Base-by-base conservation (phyloP, 2,888 invertebrate genomes). In the Oscheius sp. region DNA sequence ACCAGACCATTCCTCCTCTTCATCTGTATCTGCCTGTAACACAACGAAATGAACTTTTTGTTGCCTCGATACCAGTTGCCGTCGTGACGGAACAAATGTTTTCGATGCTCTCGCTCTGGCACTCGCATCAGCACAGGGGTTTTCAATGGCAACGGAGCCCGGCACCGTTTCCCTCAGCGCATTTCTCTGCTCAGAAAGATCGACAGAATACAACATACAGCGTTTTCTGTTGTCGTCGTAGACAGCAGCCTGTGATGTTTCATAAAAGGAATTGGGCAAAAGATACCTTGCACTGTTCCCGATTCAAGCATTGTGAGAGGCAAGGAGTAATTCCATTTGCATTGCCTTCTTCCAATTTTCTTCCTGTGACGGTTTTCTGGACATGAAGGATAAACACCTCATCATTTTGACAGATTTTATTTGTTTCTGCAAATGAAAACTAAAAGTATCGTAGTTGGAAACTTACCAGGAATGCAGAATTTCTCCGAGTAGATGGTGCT, bases 381-480 rank as follows among this genome's bases (percentile, higher is more conserved):
- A 84, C 85, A 58, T 86, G 85, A 12, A 86, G 77, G 41, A 85
- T 83, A 76, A 86, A 86, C 16, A 86, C 81, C 55, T 85, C 85
- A 58, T 86, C 85, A 18, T 79, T 71, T n/a, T 79, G 80, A 52
- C 86, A 86, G 23, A 79, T 74, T 68, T 58, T 59, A 0, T 45
- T 27, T 0, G 52, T 68, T 1, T 35, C 68, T 73, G 35, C 35
- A 73, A 29, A 49, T 7, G 1, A 7, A 18, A 2, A 23, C 5
- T 35, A 6, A 35, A 45, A 6, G 2, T 12, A 16, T 49, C 1
- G 2, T 23, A 1, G n/a, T n/a, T 12, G n/a, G 55, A 9, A 25
- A 49, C 53, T 41, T 35, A 70, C 70, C 21, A 41, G 86, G 86
- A 45, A 86, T 69, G 68, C 86, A 86, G 77, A 86, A 86, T 70